Percentiles rank a stretch among this genome's conserved stretches.
These are phyloP conservation scores for Lochmaea capreae DNA, from an alignment of 2,888 invertebrate species.

Conservation along the genomic window DNA sequence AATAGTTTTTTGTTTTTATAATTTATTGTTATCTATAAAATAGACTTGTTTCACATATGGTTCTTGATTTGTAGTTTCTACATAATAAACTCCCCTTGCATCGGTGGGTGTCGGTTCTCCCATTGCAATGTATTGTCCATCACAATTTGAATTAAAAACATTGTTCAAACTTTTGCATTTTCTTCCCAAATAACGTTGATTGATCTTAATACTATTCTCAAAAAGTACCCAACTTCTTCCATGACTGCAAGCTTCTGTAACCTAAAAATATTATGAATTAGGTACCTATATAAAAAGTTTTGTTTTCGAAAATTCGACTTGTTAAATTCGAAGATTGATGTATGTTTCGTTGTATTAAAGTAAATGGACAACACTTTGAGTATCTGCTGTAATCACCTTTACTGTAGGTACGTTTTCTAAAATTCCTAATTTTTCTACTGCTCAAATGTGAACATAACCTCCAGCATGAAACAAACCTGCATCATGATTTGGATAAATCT, in stretches of 20 bases:
- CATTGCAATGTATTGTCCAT: conserved; percentile 48
- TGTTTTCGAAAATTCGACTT: no score
- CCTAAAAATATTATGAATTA: conserved; percentile 39
- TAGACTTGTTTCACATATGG: conserved; percentile 20
- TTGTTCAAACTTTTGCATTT: conserved; percentile 70
- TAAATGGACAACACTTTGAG: no score
- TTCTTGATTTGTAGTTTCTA: conserved; percentile 43
- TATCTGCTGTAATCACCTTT: no score
- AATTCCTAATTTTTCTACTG: no score
- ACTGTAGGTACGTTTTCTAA: no score
- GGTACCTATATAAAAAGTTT: no score
- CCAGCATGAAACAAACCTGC: no score
- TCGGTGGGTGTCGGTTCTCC: conserved; percentile 51
- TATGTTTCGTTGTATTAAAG: no score
- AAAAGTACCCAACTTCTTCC: conserved; percentile 73
- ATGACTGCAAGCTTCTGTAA: conserved; percentile 77
- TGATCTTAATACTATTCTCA: conserved; percentile 73
- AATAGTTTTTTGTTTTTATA: neutral
- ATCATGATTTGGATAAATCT: no score
- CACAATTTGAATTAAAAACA: conserved; percentile 59
- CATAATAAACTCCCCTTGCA: conserved; percentile 54
- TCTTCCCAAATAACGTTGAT: conserved; percentile 68
- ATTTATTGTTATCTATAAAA: conserved; percentile 11
- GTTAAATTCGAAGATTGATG: no score
- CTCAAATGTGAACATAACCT: no score